Base-by-base conservation (phyloP, 2,797 vertebrate genomes). In the Diceros bicornis region DNA sequence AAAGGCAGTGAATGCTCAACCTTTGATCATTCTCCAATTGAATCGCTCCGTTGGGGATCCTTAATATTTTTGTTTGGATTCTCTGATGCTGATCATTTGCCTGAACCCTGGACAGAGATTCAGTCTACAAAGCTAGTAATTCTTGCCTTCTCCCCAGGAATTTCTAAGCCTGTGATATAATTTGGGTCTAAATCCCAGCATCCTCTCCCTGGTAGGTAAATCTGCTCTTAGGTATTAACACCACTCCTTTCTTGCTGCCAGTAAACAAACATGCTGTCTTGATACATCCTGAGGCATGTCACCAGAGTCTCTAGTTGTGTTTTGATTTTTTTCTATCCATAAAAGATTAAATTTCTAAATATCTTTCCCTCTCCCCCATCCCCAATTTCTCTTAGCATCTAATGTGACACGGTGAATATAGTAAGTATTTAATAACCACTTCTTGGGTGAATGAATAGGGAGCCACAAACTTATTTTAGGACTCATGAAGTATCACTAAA, bases 291-390 rank as follows among this genome's bases (percentile, higher is more conserved):
- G 50, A 66, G 32, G 23, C 20, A 50, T 37, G 6, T 62, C 14
- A 10, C 7, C 21, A 50, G 44, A 94, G 6, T 66, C 29, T 59
- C 47, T 55, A 13, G n/a, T 34, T 59, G 18, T 11, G 44, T 93
- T 87, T 59, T 62, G 2, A 37, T 13, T 34, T 74, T 72, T 44
- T 72, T 69, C n/a, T 77, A 21, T 71, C 37, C 27, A 14, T 68
- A 69, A 83, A 16, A 50, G 16, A 71, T 72, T 85, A 87, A 81
- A 14, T 69, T 96, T 85, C 27, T 94, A 52, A 88, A 75, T n/a
- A 61, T 71, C 27, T 69, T 32, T 82, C 6, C 7, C 4, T 90
- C 3, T 95, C 16, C 17, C 72, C 8, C 11, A 32, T 59, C 23
- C 2, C 57, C 74, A 59, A 21, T 66, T 96, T 92, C 94, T 78